These are phyloP conservation scores for Cirrhinus molitorella DNA, from an alignment of 2,797 vertebrate species.

Conservation along the genomic window DNA sequence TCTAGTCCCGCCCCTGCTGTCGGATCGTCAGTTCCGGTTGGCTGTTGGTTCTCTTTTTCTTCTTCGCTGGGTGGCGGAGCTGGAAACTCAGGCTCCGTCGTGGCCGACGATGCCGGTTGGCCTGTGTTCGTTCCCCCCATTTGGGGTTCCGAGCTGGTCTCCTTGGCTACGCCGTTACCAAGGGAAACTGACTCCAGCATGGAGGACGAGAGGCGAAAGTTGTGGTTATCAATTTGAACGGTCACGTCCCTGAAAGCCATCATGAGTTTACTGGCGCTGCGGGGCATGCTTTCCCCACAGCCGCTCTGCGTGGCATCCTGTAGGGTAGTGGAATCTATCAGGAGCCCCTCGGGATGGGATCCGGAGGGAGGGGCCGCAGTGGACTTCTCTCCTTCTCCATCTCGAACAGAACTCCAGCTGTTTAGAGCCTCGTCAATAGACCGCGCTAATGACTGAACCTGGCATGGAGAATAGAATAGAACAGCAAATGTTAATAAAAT, in stretches of 20 bases:
- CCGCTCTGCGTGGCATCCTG: slow-evolving; percentile 80
- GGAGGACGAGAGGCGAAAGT: slow-evolving; percentile 94
- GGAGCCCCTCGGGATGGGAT: slow-evolving; percentile 71
- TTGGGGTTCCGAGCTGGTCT: slow-evolving; percentile 69
- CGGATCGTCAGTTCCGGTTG: slow-evolving; percentile 17
- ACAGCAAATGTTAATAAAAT: neutral
- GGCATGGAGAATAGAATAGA: slow-evolving; percentile 44
- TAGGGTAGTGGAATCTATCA: slow-evolving; percentile 78
- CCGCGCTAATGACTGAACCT: slow-evolving; percentile 96
- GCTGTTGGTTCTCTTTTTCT: slow-evolving; percentile 63
- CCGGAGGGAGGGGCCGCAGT: slow-evolving; percentile 22
- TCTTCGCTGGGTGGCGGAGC: slow-evolving; percentile 79
- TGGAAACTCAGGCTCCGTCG: slow-evolving; percentile 75
- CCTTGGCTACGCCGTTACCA: slow-evolving; percentile 80
- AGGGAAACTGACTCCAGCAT: slow-evolving; percentile 91
- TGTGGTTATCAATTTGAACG: slow-evolving; percentile 97
- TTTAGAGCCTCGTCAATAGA: slow-evolving; percentile 97
- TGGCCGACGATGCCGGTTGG: slow-evolving; percentile 55
- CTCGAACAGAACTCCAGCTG: slow-evolving; percentile 92
- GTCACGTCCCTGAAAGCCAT: slow-evolving; percentile 99
- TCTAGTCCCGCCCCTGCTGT: slow-evolving; percentile 63
- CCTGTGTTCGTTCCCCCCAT: slow-evolving; percentile 43
- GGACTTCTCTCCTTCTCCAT: slow-evolving; percentile 71
- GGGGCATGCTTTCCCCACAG: slow-evolving; percentile 80
- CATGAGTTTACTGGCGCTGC: slow-evolving; percentile 93